Evolutionary conservation across 1,140 invertebrate species (phyloP), one percentile per base, ranked within the genome.

Genomic region (Lepidurus apus): DNA sequence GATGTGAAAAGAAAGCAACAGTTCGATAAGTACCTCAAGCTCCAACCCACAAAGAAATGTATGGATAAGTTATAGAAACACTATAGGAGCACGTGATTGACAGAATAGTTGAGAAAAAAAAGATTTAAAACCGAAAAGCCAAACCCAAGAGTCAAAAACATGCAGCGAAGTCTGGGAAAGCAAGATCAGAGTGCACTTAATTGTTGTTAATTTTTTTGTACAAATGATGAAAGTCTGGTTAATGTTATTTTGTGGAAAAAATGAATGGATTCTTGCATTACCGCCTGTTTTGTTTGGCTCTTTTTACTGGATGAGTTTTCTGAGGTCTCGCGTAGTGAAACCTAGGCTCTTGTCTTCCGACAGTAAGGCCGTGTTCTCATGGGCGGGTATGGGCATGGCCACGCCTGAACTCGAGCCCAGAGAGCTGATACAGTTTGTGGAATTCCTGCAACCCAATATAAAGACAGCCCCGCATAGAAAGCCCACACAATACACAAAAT

Each of bases 311-410:
- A 65, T 21, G 53, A 65, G n/a, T 65, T 65, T 65, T 65, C 53
- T 65, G 17, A 65, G 53, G 53, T 65, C 53, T 65, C 53, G 53
- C 53, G 53, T 13, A 65, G 53, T 13, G 53, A 65, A 65, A 65
- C 53, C 53, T 65, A 65, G 76, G 34, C 42, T 34, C 45, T 77
- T 77, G 11, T 77, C 76, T 34, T 77, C 76, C 44, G 76, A 43
- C 76, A 77, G 44, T 34, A 77, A 53, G 42, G 76, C 76, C 43
- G 76, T 77, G 24, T 77, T 77, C 45, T 77, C 76, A 34, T 77
- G 76, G 45, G 76, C 76, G 21, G 76, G 44, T 42, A 47, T 43
- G 44, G 76, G 43, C 42, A 47, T 45, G 43, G 47, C 26, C 42
- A 47, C 26, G 44, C 76, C 47, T 45, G 21, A 7, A 47, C 44